Percentiles rank a stretch among this genome's conserved stretches.
Conservation (phyloP, 2,888 invertebrate genomes). For the Petrolisthes cinctipes region DNA sequence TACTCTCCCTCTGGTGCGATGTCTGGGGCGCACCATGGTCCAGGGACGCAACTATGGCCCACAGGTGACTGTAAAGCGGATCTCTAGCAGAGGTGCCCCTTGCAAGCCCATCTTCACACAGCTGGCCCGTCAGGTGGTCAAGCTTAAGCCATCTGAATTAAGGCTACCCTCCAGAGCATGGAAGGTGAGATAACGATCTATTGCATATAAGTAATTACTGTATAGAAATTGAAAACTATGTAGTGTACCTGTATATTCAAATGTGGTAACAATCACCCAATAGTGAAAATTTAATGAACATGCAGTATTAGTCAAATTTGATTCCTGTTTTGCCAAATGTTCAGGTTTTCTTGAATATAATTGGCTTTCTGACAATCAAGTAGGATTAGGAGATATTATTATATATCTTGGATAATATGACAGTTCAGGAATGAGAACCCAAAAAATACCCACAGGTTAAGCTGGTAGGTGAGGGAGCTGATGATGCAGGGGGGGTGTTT, state of each 20-base stretch:
- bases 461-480: slow-evolving; percentile 78
- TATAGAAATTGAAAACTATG: slow-evolving; percentile 1
- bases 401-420: no score
- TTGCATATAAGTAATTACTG: background rate
- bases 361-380: no score
- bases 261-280: no score
- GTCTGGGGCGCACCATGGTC: slow-evolving; percentile 78
- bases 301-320: no score
- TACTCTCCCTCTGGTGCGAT: slow-evolving; percentile 76
- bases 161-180: slow-evolving; percentile 77
- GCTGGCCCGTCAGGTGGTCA: slow-evolving; percentile 77
- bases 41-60: slow-evolving; percentile 78
- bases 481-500: slow-evolving; percentile 80
- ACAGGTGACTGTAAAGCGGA: slow-evolving; percentile 76
- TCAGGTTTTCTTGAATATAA: no score
- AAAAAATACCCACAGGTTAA: slow-evolving; percentile 71
- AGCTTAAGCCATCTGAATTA: slow-evolving; percentile 74
- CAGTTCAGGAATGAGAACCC: no score
- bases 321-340: no score
- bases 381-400: no score
- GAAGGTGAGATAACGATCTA: slow-evolving; percentile 72
- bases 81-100: slow-evolving; percentile 75
- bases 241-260: background rate
- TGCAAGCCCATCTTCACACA: slow-evolving; percentile 76
- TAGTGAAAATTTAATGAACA: no score